Evolutionary conservation across 2,888 invertebrate species (phyloP).

Genomic region (Embidobia sp.): DNA sequence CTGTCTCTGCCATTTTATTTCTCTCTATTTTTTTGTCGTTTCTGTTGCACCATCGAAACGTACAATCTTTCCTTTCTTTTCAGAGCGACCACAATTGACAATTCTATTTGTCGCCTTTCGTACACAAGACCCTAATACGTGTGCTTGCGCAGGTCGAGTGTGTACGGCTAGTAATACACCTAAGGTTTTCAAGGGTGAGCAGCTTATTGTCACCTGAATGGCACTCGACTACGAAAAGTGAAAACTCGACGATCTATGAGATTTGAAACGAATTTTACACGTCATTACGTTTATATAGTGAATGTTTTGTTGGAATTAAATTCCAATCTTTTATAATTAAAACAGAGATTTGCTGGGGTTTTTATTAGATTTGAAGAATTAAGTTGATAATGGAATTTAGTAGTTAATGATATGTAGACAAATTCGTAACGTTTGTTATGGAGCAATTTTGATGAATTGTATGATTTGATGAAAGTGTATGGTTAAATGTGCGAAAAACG

Average conservation of each 20-base stretch:
- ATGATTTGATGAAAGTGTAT: too few species aligned
- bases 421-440: too few species aligned
- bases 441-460: too few species aligned
- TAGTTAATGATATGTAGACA: too few species aligned
- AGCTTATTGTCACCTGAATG: constrained; percentile 63
- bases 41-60: constrained; percentile 68
- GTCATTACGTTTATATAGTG: constrained; percentile 54
- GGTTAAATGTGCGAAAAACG: too few species aligned
- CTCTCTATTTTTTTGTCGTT: constrained; percentile 33
- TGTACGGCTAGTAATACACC: constrained; percentile 55
- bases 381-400: too few species aligned
- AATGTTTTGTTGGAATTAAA: too few species aligned
- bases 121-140: constrained; percentile 60
- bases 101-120: constrained; percentile 66
- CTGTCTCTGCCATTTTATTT: constrained; percentile 28
- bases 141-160: constrained; percentile 62
- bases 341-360: too few species aligned
- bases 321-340: too few species aligned
- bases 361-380: too few species aligned
- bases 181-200: constrained; percentile 60
- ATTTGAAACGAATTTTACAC: constrained; percentile 53
- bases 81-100: constrained; percentile 67
- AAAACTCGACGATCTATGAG: constrained; percentile 45
- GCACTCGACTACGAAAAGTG: constrained; percentile 62
- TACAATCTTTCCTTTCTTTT: constrained; percentile 58